Evolutionary conservation across 2,113 vertebrate species (phyloP).

Genomic region (Clarias macrocephalus): DNA sequence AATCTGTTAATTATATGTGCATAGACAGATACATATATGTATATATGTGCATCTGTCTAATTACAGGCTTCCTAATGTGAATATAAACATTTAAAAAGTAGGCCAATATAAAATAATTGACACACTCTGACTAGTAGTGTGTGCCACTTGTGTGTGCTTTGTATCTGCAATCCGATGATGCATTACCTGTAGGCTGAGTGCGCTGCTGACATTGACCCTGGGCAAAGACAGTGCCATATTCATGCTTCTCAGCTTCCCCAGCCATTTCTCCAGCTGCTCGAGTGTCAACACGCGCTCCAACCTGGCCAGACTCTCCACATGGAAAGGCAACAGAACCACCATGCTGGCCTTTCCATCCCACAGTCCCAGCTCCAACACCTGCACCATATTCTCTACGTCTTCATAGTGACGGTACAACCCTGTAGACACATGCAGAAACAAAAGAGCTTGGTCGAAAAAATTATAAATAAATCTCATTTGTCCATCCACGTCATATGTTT

Average conservation of each 20-base stretch:
- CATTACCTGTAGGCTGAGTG: conserved; percentile 65
- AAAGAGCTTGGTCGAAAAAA: not conserved
- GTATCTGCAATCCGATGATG: not conserved
- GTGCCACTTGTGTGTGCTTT: not conserved
- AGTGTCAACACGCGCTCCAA: conserved; percentile 66
- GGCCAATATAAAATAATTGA: not conserved
- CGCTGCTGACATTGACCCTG: conserved; percentile 60
- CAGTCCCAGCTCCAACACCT: conserved; percentile 64
- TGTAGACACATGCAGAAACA: conserved; percentile 32
- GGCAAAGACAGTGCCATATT: conserved; percentile 65
- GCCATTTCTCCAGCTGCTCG: conserved; percentile 63
- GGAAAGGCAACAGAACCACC: conserved; percentile 69
- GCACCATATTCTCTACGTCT: conserved; percentile 69
- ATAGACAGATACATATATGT: no score
- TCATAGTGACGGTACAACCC: conserved; percentile 62
- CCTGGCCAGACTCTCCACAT: conserved; percentile 62
- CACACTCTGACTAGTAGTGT: not conserved
- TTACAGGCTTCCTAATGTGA: not conserved
- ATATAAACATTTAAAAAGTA: not conserved
- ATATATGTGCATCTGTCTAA: not conserved
- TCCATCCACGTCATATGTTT: not conserved
- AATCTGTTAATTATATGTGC: no score
- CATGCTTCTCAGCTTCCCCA: conserved; percentile 54
- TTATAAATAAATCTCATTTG: not conserved
- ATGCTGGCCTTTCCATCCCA: conserved; percentile 62